These are phyloP conservation scores for Ophion slaviceki DNA, from an alignment of 2,888 invertebrate species.

Conservation along the genomic window DNA sequence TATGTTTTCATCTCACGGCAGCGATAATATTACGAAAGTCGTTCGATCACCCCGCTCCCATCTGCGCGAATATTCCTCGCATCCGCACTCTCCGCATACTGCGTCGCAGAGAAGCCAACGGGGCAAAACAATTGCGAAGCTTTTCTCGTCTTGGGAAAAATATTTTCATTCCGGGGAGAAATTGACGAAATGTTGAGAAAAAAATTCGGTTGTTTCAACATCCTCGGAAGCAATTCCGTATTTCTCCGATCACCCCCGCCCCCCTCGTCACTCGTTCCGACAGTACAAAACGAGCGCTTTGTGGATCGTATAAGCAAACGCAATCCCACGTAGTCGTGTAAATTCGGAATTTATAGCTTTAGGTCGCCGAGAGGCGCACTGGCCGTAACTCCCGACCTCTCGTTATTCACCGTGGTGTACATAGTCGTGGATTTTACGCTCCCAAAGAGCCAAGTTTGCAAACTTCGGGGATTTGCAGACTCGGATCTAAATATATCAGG, in stretches of 20 bases:
- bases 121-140: conserved; percentile 20
- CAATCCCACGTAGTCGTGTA: conserved; percentile 20
- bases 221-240: conserved; percentile 16
- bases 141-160: background rate
- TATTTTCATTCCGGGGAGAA: background rate
- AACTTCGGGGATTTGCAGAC: conserved; percentile 17
- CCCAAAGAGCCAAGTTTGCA: conserved; percentile 17
- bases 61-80: background rate
- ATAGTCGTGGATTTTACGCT: conserved; percentile 20
- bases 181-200: conserved; percentile 30
- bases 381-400: conserved; percentile 28
- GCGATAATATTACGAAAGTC: conserved; percentile 51
- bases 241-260: background rate
- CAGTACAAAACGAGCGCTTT: conserved; percentile 41
- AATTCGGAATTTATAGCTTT: conserved; percentile 51
- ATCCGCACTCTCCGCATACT: background rate
- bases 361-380: conserved; percentile 23
- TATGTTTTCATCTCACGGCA: background rate
- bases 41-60: conserved; percentile 49
- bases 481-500: background rate
- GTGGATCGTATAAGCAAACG: conserved; percentile 27
- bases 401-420: background rate
- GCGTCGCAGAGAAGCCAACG: conserved; percentile 29
- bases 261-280: background rate
- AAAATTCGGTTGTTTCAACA: conserved; percentile 49